Conservation (phyloP, 1,140 invertebrate genomes). For the Drosophila quadrilineata region DNA sequence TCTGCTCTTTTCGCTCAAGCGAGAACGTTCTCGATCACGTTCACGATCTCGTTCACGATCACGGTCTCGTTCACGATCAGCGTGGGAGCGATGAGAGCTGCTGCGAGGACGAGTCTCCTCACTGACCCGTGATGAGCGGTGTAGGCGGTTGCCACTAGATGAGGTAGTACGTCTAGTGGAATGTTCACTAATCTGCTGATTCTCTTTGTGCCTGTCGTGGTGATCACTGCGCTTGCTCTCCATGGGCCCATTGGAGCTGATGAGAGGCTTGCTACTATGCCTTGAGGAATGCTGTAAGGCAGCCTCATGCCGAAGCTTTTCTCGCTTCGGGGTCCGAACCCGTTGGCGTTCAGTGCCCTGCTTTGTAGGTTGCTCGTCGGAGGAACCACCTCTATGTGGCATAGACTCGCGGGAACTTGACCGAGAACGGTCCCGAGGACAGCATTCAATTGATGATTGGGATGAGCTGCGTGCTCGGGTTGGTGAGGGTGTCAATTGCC, state of each 20-base stretch:
- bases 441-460: conserved; percentile 74
- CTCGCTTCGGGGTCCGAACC: conserved; percentile 58
- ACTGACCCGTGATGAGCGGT: conserved; percentile 52
- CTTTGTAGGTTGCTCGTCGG: conserved; percentile 57
- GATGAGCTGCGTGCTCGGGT: conserved; percentile 70
- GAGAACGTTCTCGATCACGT: conserved; percentile 50
- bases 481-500: conserved; percentile 64
- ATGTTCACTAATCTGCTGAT: conserved; percentile 33
- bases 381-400: conserved; percentile 66
- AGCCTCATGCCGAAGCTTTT: conserved; percentile 50
- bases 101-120: conserved; percentile 50
- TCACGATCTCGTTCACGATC: conserved; percentile 18
- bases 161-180: conserved; percentile 23
- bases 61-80: conserved; percentile 38
- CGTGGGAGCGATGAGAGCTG: conserved; percentile 42
- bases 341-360: conserved; percentile 59
- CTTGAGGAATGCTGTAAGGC: conserved; percentile 23
- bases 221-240: conserved; percentile 42
- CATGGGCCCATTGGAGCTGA: background rate
- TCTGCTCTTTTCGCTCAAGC: conserved; percentile 52
- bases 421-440: conserved; percentile 70
- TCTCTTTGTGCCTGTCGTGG: conserved; percentile 48
- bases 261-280: conserved; percentile 40
- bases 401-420: conserved; percentile 73
- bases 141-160: conserved; percentile 42